These are phyloP conservation scores for Antheraea assamensis DNA, from an alignment of 2,888 invertebrate species.

Conservation along the genomic window DNA sequence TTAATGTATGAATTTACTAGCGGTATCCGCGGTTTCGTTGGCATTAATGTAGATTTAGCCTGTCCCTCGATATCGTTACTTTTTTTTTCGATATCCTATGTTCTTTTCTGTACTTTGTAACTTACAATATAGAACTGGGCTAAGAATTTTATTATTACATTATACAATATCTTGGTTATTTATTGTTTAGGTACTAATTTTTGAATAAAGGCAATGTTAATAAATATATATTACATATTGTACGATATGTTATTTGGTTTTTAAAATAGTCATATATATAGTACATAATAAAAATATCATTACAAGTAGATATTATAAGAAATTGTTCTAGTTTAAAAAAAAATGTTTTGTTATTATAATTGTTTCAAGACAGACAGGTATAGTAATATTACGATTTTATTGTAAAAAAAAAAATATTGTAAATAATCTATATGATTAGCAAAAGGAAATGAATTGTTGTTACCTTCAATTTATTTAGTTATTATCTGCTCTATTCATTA, in stretches of 20 bases:
- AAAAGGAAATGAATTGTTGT: neutral
- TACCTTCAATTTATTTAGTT: neutral
- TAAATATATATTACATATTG: neutral
- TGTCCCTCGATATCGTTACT: too few relatives aligned
- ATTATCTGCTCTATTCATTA: neutral
- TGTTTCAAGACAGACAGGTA: too few relatives aligned
- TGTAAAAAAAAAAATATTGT: too few relatives aligned
- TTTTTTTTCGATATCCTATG: too few relatives aligned
- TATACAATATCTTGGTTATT: neutral
- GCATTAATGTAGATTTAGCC: too few relatives aligned
- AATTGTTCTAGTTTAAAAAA: constrained; percentile 1
- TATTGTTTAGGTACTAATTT: neutral
- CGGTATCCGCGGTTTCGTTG: too few relatives aligned
- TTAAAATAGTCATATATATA: neutral
- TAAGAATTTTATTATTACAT: neutral
- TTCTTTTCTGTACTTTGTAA: neutral
- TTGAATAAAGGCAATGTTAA: neutral
- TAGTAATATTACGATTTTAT: too few relatives aligned
- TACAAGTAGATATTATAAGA: constrained; percentile 4
- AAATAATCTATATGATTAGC: neutral
- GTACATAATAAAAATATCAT: constrained; percentile 3
- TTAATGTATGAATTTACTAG: too few relatives aligned
- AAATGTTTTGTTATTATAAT: constrained; percentile 5
- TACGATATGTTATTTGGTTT: neutral
- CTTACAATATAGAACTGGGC: neutral